Conservation (phyloP, 2,113 vertebrate species). For the Neodon shergylaensis region DNA sequence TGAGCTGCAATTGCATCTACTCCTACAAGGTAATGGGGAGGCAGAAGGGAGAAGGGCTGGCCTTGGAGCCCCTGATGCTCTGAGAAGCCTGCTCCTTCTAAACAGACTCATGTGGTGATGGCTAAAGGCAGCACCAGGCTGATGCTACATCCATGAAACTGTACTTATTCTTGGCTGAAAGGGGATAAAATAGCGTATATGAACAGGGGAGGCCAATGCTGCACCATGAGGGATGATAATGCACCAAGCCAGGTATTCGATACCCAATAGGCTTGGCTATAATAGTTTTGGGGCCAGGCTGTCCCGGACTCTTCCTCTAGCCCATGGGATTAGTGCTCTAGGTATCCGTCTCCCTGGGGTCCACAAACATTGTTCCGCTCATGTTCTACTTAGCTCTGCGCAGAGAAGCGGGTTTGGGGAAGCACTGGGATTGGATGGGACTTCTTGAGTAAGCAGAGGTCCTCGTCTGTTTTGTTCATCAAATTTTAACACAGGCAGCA, state of each 20-base stretch:
- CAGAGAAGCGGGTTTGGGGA: not conserved
- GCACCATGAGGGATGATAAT: not conserved
- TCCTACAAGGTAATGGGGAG: not conserved
- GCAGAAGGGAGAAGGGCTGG: not conserved
- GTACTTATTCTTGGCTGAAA: not conserved
- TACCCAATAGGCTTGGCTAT: not conserved
- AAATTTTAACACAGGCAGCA: conserved; percentile 33
- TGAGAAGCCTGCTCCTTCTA: not conserved
- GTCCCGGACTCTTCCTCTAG: not conserved
- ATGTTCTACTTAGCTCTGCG: not conserved
- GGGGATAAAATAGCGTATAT: not conserved
- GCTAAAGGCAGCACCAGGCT: not conserved
- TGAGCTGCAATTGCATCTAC: too few relatives aligned
- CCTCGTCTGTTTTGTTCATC: conserved; percentile 25
- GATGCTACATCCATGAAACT: not conserved
- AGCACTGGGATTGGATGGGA: not conserved
- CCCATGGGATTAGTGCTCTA: not conserved
- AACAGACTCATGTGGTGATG: not conserved
- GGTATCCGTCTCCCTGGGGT: not conserved
- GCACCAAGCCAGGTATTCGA: not conserved
- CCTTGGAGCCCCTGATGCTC: not conserved
- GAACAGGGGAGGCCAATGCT: conserved; percentile 15
- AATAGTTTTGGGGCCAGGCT: not conserved
- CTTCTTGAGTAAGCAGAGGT: not conserved
- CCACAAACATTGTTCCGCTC: not conserved